These are phyloP conservation scores for Redunca redunca DNA, from an alignment of 2,113 vertebrate species.

Conservation along the genomic window DNA sequence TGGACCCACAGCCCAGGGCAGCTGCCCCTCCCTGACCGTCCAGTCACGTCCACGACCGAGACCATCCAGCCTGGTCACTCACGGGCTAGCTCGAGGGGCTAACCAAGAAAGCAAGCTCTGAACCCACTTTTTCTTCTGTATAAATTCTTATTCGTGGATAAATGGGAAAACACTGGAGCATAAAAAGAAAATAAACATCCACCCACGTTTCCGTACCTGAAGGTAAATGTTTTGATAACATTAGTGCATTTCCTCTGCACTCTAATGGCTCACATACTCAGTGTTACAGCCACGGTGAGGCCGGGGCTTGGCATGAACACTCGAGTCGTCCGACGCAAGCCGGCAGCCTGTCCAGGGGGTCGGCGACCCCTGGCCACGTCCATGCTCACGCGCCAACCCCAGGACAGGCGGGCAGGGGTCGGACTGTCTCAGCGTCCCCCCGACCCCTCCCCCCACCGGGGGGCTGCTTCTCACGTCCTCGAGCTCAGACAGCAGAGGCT, in stretches of 20 bases:
- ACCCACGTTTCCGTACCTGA: not conserved
- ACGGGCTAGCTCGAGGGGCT: not conserved
- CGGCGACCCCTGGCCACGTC: not conserved
- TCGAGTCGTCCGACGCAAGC: accelerated
- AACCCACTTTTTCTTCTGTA: not conserved
- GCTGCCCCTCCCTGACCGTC: not conserved
- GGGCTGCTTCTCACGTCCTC: not conserved
- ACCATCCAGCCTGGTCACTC: not conserved
- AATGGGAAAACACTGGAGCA: not conserved
- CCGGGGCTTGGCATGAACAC: accelerated
- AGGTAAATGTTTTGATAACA: not conserved
- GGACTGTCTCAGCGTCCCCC: accelerated
- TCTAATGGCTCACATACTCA: not conserved
- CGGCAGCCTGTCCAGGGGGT: accelerated
- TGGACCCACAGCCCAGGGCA: not conserved
- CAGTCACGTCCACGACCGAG: not conserved
- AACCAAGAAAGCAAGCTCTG: not conserved
- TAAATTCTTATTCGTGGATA: not conserved
- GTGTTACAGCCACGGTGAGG: not conserved
- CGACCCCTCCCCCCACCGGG: accelerated
- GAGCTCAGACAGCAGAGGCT: not conserved
- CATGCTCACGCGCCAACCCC: not conserved
- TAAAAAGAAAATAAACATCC: not conserved
- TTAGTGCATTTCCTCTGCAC: not conserved
- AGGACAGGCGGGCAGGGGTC: not conserved